phyloP scores from a whole-genome alignment of 2,888 invertebrate genomes.

The Leptinotarsa tumamoca region DNA sequence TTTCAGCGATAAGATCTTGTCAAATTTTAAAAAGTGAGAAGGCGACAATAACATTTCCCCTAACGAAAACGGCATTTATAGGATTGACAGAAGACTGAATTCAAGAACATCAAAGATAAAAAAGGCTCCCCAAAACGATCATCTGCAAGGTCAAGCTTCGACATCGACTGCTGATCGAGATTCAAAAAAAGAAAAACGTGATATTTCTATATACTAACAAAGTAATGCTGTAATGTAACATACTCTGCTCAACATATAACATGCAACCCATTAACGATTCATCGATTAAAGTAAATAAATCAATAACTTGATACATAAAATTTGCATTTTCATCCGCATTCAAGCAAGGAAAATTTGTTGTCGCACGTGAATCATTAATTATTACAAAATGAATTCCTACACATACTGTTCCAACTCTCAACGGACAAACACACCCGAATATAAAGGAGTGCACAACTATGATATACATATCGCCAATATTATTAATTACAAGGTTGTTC shows the following conservation, averaged over 20 bases:
- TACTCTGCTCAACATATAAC: neutral
- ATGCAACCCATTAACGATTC: slow-evolving; percentile 2
- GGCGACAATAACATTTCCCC: too few relatives aligned
- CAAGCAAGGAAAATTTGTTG: slow-evolving; percentile 8
- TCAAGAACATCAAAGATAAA: too few relatives aligned
- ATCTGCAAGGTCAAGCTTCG: too few relatives aligned
- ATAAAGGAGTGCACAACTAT: neutral
- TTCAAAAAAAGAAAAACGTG: too few relatives aligned
- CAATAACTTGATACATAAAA: slow-evolving; percentile 5
- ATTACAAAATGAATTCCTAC: slow-evolving; percentile 11
- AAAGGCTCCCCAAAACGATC: too few relatives aligned
- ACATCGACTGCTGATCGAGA: too few relatives aligned
- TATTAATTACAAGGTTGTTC: slow-evolving; percentile 27
- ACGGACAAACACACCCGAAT: neutral
- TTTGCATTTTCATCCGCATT: slow-evolving; percentile 16
- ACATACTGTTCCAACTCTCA: neutral
- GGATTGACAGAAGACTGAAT: too few relatives aligned
- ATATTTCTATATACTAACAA: neutral
- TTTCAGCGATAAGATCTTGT: too few relatives aligned
- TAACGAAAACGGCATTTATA: too few relatives aligned
- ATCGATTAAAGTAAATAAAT: neutral
- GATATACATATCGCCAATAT: slow-evolving; percentile 20
- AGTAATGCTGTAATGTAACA: neutral
- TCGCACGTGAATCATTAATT: slow-evolving; percentile 8
- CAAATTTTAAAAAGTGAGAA: too few relatives aligned